These are phyloP conservation scores for Butorides virescens DNA, from an alignment of 2,113 vertebrate species.

Conservation along the genomic window DNA sequence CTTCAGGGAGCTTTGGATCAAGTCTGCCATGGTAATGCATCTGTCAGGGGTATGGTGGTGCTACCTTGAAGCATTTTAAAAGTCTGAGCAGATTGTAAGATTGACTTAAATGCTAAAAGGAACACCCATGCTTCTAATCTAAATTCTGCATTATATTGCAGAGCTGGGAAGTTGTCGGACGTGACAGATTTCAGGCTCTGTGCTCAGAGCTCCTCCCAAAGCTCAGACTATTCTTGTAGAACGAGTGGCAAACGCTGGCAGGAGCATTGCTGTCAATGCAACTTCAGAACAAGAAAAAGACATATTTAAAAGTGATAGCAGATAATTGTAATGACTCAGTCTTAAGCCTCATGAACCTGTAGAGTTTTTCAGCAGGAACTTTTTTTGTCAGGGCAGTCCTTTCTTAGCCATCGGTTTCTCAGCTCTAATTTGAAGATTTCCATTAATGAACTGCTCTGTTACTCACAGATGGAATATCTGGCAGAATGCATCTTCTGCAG, in stretches of 20 bases:
- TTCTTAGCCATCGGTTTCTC: not conserved
- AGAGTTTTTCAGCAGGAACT: slow-evolving; percentile 1
- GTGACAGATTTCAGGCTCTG: not conserved
- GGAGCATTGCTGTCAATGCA: not conserved
- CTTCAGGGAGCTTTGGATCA: not conserved
- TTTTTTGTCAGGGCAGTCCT: not conserved
- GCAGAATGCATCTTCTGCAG: not conserved
- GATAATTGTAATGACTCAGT: not conserved
- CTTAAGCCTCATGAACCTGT: not conserved
- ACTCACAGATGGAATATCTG: slow-evolving; percentile 24
- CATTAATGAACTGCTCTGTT: slow-evolving; percentile 45
- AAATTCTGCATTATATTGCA: not conserved
- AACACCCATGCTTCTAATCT: not conserved
- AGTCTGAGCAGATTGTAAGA: not conserved
- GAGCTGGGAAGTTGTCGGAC: not conserved
- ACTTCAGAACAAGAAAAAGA: not conserved
- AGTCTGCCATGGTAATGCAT: not conserved
- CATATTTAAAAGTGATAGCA: not conserved
- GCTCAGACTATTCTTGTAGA: not conserved
- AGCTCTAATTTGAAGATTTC: slow-evolving; percentile 20
- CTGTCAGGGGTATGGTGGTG: not conserved
- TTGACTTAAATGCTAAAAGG: not conserved
- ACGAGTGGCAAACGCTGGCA: not conserved
- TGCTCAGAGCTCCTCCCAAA: not conserved
- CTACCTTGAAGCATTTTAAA: not conserved